Conservation (phyloP, 2,113 vertebrate species). For the Oryzias curvinotus region DNA sequence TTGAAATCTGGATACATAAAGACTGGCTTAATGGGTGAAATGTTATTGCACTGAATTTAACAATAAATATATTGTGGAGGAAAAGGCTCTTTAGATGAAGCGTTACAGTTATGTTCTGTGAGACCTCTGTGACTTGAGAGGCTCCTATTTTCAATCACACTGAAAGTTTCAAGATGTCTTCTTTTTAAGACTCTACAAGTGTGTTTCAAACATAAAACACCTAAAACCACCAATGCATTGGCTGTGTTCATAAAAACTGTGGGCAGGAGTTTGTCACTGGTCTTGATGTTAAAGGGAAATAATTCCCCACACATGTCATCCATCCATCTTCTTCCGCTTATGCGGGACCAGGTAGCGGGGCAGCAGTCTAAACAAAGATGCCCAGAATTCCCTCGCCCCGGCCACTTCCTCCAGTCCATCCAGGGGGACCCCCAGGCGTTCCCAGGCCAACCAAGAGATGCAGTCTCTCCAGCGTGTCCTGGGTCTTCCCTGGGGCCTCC, state of each 20-base stretch:
- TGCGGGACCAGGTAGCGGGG: too few relatives aligned
- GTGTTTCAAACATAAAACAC: conserved; percentile 7
- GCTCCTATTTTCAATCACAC: conserved; percentile 3
- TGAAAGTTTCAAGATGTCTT: not conserved
- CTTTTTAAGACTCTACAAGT: not conserved
- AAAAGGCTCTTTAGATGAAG: conserved; percentile 37
- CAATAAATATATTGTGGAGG: conserved; percentile 34
- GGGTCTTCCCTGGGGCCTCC: too few relatives aligned
- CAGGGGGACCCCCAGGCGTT: too few relatives aligned
- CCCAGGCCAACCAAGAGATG: too few relatives aligned
- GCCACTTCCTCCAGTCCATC: too few relatives aligned
- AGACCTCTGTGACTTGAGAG: not conserved
- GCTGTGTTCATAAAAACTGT: not conserved
- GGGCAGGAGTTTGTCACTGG: not conserved
- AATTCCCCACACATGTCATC: not conserved
- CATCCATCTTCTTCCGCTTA: too few relatives aligned
- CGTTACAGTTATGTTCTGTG: conserved; percentile 34
- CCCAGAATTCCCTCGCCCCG: too few relatives aligned
- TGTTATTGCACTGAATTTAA: conserved; percentile 49
- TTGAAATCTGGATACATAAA: not conserved
- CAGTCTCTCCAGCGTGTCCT: too few relatives aligned
- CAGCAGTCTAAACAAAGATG: too few relatives aligned
- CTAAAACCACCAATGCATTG: not conserved
- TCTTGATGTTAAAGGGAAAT: not conserved
- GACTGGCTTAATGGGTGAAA: conserved; percentile 3